Evolutionary conservation across 2,888 invertebrate species (phyloP).

Genomic region (Helobdella robusta): DNA sequence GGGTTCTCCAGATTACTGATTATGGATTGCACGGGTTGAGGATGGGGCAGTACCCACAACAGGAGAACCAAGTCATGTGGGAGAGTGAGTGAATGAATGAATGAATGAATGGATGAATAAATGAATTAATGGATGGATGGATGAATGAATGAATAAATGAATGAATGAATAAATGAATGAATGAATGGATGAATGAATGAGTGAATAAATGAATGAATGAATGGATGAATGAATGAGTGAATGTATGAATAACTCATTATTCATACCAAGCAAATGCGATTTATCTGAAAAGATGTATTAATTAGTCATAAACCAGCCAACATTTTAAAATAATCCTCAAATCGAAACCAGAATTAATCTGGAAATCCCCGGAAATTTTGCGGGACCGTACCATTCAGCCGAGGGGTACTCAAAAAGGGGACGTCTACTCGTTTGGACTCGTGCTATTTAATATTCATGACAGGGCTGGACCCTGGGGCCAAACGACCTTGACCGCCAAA

Average conservation of each 20-base stretch:
- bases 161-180: too few relatives aligned
- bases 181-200: too few relatives aligned
- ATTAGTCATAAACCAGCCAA: too few relatives aligned
- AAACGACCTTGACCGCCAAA: conserved; percentile 58
- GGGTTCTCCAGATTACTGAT: conserved; percentile 77
- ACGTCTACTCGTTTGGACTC: conserved; percentile 80
- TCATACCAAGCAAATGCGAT: too few relatives aligned
- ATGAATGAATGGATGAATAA: too few relatives aligned
- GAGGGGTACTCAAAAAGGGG: conserved; percentile 44
- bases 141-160: too few relatives aligned
- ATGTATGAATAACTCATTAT: too few relatives aligned
- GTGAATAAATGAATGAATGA: too few relatives aligned
- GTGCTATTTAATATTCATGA: conserved; percentile 63
- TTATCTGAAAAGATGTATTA: too few relatives aligned
- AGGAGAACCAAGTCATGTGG: conserved; percentile 8
- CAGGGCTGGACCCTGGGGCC: conserved; percentile 48
- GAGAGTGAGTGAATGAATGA: conserved; percentile 21
- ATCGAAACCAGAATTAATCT: conserved; percentile 6
- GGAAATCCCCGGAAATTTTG: conserved; percentile 66
- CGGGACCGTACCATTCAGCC: conserved; percentile 36
- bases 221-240: too few relatives aligned
- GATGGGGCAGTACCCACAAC: conserved; percentile 42
- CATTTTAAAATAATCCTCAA: not conserved
- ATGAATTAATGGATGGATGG: not conserved
- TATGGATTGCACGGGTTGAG: conserved; percentile 77